Evolutionary conservation across 2,113 vertebrate genomes (phyloP).

Genomic region (Sylvia atricapilla): DNA sequence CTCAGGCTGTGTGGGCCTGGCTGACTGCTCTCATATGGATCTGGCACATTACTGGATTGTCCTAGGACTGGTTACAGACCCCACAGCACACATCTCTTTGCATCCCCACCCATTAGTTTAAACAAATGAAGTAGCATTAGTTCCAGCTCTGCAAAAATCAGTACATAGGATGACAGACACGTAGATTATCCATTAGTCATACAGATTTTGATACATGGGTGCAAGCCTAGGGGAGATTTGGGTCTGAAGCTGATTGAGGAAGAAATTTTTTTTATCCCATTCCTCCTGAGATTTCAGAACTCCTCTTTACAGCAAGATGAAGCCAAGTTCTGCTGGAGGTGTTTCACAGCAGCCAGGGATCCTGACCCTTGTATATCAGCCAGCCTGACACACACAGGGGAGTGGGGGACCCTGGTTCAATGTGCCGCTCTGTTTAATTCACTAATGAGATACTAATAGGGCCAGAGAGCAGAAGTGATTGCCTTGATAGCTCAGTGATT

Average conservation of each 20-base stretch:
- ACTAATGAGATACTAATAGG: conserved; percentile 35
- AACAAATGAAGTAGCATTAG: not conserved
- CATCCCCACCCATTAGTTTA: not conserved
- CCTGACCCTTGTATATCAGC: not conserved
- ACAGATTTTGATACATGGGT: not conserved
- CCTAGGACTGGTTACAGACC: not conserved
- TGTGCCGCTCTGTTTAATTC: not conserved
- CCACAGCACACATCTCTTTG: not conserved
- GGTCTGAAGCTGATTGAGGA: not conserved
- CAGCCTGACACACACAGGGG: not conserved
- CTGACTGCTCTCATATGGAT: not conserved
- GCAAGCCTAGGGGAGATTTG: not conserved
- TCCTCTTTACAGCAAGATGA: not conserved
- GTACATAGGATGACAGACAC: not conserved
- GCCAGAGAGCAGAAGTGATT: conserved; percentile 23
- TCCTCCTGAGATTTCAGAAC: not conserved
- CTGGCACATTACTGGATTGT: not conserved
- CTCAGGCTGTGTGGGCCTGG: not conserved
- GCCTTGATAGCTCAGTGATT: conserved; percentile 32
- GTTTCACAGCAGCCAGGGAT: not conserved
- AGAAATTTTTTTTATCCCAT: not conserved
- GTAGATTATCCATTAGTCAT: not conserved
- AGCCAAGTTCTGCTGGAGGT: not conserved
- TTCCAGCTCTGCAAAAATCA: not conserved
- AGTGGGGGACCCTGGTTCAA: not conserved